Percentiles rank a stretch among this genome's conserved stretches.
phyloP scores from a whole-genome alignment of 2,797 vertebrate species.

The Hirundo rustica region DNA sequence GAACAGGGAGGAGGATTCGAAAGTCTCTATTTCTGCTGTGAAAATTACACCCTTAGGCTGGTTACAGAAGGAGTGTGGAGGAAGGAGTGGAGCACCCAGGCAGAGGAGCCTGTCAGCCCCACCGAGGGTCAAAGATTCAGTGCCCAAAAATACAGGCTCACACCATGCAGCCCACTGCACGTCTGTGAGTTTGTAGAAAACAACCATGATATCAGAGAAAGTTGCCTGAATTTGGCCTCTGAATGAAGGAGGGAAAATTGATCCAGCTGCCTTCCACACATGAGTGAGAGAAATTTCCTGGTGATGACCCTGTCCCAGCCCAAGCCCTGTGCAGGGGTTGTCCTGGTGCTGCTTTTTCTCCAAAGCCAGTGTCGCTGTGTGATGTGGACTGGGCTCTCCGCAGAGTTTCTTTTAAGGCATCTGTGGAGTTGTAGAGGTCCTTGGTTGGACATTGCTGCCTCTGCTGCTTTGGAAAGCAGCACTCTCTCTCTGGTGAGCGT shows the following conservation, averaged over 20 bases:
- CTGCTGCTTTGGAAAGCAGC: neutral
- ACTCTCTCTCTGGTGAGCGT: neutral
- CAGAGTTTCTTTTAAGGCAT: neutral
- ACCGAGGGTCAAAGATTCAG: neutral
- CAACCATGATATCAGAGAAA: neutral
- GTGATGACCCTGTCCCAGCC: neutral
- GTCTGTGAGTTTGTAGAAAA: neutral
- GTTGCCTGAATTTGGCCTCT: neutral
- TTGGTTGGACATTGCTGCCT: neutral
- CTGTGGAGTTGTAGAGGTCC: neutral
- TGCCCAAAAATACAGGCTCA: neutral
- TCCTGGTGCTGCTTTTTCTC: neutral
- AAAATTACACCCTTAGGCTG: neutral
- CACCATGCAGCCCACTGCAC: neutral
- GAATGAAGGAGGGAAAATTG: neutral
- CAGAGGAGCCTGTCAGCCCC: neutral
- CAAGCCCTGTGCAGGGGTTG: neutral
- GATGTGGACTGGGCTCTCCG: accelerated
- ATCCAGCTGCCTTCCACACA: accelerated
- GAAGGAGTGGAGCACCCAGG: neutral
- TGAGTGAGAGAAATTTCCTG: neutral
- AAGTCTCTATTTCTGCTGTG: neutral
- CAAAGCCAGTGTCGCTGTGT: accelerated
- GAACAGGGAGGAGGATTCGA: neutral
- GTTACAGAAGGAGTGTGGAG: neutral